Evolutionary conservation across 2,797 vertebrate species (phyloP), one percentile per base, ranked within the genome.

Genomic region (Sebastolobus alascanus): DNA sequence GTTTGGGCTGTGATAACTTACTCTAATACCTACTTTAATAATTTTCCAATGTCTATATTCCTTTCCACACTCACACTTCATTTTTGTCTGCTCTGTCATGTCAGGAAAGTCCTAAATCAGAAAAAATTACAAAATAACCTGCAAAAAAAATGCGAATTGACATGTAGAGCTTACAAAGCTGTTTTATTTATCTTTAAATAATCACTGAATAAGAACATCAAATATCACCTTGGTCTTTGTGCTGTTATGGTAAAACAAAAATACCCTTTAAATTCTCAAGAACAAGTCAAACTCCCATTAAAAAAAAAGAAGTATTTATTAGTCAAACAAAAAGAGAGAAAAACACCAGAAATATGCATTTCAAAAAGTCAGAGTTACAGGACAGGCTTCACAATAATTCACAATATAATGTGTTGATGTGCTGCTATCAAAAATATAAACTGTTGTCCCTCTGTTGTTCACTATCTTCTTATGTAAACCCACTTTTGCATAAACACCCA

Each of bases 401-500:
- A 63, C 38, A 75, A 31, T 11, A 50, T 8, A 20, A 64, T 13
- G 5, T 50, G 46, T 55, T 50, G 25, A 50, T 54, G n/a, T 31
- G 52, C 18, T 60, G 10, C 29, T 54, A 9, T 68, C 4, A 59
- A 38, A 73, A 71, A 43, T 40, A 67, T n/a, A 20, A n/a, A 66
- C 22, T 31, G 3, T 59, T 46, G n/a, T 31, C 12, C 33, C 25
- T 72, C 11, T 29, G 13, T 52, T 74, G 68, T 82, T 87, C 69
- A 70, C 40, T 18, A 13, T 54, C 69, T 58, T 6, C 69, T 58
- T 2, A 73, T 63, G 20, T 65, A 66, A 65, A 79, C 65, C 54
- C 11, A 77, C 73, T 40, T 81, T 64, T 58, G 40, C 37, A 66
- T 65, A 33, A 67, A 78, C 5, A 81, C 4, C 6, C 27, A 89